Evolutionary conservation across 2,888 invertebrate genomes (phyloP).

Genomic region (Gortyna flavago): DNA sequence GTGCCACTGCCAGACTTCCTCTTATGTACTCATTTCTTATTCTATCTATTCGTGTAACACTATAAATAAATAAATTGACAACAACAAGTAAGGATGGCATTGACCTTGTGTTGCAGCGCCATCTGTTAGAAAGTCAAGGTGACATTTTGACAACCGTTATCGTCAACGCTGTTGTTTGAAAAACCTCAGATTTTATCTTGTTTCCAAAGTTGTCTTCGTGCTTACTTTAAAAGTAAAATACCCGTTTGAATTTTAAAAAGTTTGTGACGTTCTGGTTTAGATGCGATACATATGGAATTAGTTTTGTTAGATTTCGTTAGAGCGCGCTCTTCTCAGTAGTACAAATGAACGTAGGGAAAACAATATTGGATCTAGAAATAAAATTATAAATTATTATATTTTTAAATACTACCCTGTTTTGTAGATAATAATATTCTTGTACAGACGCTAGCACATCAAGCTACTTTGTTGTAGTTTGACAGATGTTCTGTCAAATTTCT

Average conservation of each 20-base stretch:
- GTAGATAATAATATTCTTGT: neutral
- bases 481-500: no score
- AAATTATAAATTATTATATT: neutral
- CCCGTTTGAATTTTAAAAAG: neutral
- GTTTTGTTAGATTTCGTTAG: constrained; percentile 32
- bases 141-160: neutral
- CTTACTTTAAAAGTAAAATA: neutral
- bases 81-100: constrained; percentile 1
- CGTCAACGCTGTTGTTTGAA: neutral
- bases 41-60: neutral
- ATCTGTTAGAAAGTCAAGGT: constrained; percentile 35
- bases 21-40: neutral
- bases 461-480: no score
- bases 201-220: neutral
- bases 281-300: neutral
- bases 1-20: no score
- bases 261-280: neutral
- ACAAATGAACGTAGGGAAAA: neutral
- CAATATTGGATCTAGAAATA: neutral
- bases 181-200: neutral
- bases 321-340: constrained; percentile 18
- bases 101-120: constrained; percentile 41
- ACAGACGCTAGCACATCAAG: no score
- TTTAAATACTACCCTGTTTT: neutral
- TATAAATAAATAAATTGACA: neutral